Conservation (phyloP, 2,113 vertebrate species). For the Strigops habroptila region DNA sequence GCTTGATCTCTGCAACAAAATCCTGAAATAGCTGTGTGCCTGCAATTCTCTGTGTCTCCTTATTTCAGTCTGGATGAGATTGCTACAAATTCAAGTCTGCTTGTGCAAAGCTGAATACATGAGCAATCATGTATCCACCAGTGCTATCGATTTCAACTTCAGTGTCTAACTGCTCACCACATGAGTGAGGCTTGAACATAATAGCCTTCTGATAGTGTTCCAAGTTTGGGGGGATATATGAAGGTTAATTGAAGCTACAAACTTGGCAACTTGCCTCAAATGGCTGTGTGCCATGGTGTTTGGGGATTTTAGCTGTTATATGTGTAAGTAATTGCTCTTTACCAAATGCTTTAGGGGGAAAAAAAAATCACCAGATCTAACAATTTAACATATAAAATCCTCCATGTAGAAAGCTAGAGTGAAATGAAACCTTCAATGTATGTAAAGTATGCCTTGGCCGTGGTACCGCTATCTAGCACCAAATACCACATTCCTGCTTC, state of each 20-base stretch:
- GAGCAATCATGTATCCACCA: conserved; percentile 29
- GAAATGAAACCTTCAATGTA: neutral
- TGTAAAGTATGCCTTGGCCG: neutral
- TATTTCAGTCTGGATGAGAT: neutral
- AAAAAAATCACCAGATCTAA: conserved; percentile 13
- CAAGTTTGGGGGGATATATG: conserved; percentile 63
- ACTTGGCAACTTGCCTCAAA: conserved; percentile 61
- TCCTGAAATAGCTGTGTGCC: neutral
- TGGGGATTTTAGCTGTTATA: conserved; percentile 58
- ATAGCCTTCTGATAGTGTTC: conserved; percentile 62
- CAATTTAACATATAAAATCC: neutral
- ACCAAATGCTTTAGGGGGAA: conserved; percentile 37
- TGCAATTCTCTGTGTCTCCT: neutral
- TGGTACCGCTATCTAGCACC: neutral
- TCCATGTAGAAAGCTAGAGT: neutral
- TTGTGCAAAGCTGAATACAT: neutral
- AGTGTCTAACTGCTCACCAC: conserved; percentile 47
- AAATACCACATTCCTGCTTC: neutral
- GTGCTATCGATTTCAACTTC: conserved; percentile 43
- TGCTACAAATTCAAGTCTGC: neutral
- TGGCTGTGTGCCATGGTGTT: conserved; percentile 48
- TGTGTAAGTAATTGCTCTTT: conserved; percentile 61
- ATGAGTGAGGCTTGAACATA: conserved; percentile 58
- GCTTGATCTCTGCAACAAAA: neutral
- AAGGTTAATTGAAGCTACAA: conserved; percentile 67